phyloP scores from a whole-genome alignment of 2,113 vertebrate genomes.

The Orthonyx spaldingii region DNA sequence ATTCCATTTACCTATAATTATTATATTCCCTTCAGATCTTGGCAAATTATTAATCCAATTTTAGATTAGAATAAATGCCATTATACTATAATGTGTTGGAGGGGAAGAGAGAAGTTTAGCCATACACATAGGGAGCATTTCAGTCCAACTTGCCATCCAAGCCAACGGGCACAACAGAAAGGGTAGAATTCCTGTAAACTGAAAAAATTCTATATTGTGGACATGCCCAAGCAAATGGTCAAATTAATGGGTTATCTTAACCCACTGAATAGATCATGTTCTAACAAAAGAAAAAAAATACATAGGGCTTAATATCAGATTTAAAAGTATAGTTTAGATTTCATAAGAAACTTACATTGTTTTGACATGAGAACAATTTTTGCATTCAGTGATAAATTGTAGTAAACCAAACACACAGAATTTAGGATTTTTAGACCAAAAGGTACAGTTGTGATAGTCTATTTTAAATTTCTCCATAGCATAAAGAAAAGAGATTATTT shows the following conservation, averaged over 20 bases:
- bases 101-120: neutral
- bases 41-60: neutral
- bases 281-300: neutral
- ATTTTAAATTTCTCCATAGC: neutral
- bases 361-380: neutral
- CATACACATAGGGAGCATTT: neutral
- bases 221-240: neutral
- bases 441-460: neutral
- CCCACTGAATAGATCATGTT: neutral
- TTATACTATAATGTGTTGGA: neutral
- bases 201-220: neutral
- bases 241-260: neutral
- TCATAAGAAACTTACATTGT: neutral
- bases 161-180: neutral
- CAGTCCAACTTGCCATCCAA: neutral
- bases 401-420: neutral
- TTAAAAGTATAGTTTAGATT: neutral
- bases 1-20: neutral
- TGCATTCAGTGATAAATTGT: neutral
- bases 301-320: neutral
- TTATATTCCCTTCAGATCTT: neutral
- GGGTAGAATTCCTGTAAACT: neutral
- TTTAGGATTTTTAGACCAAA: neutral
- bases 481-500: neutral
- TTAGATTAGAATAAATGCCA: neutral